Conservation (phyloP, 1,140 invertebrate species). For the Augochlora pura region DNA sequence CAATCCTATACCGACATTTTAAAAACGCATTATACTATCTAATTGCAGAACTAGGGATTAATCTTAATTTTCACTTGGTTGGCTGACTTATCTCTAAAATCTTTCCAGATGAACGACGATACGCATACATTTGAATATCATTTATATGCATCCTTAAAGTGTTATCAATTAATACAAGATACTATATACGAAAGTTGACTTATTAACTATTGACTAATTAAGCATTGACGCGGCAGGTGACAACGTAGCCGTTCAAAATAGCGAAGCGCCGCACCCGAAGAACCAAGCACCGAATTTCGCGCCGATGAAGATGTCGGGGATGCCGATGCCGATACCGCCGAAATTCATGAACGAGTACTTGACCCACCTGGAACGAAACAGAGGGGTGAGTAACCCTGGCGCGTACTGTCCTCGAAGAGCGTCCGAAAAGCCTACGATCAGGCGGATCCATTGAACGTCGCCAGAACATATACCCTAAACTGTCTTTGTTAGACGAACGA, state of each 20-base stretch:
- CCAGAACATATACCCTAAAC: not conserved
- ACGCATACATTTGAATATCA: too few species aligned
- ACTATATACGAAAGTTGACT: too few species aligned
- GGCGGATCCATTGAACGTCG: conserved; percentile 2
- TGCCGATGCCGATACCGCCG: conserved; percentile 67
- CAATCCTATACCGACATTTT: too few species aligned
- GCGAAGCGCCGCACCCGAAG: conserved; percentile 9
- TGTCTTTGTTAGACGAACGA: not conserved
- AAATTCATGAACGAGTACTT: conserved; percentile 73
- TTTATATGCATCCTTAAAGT: too few species aligned
- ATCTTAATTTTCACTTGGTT: too few species aligned
- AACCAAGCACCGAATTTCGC: conserved; percentile 35
- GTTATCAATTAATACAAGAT: too few species aligned
- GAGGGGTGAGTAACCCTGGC: conserved; percentile 70
- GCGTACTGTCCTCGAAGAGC: conserved; percentile 6
- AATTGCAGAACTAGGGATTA: too few species aligned
- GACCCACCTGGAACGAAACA: conserved; percentile 66
- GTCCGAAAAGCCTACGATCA: conserved; percentile 14
- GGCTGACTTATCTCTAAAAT: too few species aligned
- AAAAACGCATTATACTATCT: too few species aligned
- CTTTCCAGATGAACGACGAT: too few species aligned
- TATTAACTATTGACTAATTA: not conserved
- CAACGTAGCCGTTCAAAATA: not conserved
- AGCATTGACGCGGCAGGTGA: conserved; percentile 10
- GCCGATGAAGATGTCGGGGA: conserved; percentile 35